Evolutionary conservation across 2,113 vertebrate genomes (phyloP).

Genomic region (Saimiri boliviensis): DNA sequence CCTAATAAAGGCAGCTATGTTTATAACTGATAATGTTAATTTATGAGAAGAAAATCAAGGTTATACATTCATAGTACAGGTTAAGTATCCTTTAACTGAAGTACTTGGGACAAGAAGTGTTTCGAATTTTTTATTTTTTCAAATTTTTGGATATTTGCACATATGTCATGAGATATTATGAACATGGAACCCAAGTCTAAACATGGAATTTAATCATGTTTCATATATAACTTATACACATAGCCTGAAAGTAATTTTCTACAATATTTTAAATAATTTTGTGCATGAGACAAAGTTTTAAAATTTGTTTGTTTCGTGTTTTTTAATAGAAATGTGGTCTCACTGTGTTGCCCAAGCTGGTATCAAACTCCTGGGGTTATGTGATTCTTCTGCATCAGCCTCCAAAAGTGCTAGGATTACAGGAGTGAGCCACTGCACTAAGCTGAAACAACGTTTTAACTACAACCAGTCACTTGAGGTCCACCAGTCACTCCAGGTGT

Average conservation of each 20-base stretch:
- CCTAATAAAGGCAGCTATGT: background rate
- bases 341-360: no score
- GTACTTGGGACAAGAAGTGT: background rate
- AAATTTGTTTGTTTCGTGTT: no score
- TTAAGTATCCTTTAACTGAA: background rate
- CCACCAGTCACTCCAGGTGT: background rate
- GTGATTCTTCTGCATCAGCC: no score
- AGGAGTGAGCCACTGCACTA: no score
- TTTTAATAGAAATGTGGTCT: no score
- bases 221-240: background rate
- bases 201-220: background rate
- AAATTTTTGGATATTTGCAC: background rate
- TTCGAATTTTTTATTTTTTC: background rate
- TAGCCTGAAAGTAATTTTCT: background rate
- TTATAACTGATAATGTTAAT: background rate
- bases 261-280: background rate
- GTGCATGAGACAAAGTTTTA: background rate
- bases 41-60: background rate
- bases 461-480: background rate
- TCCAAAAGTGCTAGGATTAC: no score
- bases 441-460: background rate
- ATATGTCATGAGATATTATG: background rate
- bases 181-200: background rate
- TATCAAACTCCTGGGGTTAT: no score
- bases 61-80: background rate